Percentiles rank a stretch among this genome's conserved stretches.
Conservation (phyloP, 2,797 vertebrate genomes). For the Sebastiscus albofasciatus region DNA sequence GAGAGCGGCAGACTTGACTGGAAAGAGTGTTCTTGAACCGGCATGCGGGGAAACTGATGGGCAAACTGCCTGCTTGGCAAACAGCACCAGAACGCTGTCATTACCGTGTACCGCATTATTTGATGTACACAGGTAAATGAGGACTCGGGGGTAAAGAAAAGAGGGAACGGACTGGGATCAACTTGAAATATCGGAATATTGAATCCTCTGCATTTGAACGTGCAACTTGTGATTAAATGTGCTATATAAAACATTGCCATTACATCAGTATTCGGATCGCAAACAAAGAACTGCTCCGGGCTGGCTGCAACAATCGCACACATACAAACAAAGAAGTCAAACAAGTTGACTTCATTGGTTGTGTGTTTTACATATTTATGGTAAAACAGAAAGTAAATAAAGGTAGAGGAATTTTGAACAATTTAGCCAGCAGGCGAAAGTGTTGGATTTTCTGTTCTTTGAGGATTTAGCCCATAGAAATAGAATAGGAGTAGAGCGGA, state of each 20-base stretch:
- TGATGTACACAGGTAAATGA: background rate
- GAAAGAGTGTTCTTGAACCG: constrained; percentile 12
- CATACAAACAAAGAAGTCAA: background rate
- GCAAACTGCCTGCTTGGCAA: constrained; percentile 37
- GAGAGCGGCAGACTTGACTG: constrained; percentile 33
- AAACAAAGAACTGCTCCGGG: background rate
- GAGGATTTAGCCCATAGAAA: no score
- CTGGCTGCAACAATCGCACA: background rate
- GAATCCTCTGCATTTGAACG: background rate
- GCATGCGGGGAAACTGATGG: constrained; percentile 31
- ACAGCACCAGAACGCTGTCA: constrained; percentile 14
- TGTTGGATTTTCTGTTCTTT: no score
- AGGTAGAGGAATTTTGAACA: no score
- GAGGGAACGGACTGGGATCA: background rate
- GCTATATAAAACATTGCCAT: background rate
- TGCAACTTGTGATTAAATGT: background rate
- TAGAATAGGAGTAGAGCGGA: no score
- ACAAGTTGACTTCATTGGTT: rapidly evolving
- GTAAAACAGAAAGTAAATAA: background rate
- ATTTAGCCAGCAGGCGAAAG: no score
- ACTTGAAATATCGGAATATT: background rate
- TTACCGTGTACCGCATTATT: background rate
- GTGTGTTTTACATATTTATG: background rate
- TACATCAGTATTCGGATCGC: background rate
- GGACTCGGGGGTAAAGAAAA: background rate